Evolutionary conservation across 1,140 invertebrate genomes (phyloP).

Genomic region (Bicyclus anynana): DNA sequence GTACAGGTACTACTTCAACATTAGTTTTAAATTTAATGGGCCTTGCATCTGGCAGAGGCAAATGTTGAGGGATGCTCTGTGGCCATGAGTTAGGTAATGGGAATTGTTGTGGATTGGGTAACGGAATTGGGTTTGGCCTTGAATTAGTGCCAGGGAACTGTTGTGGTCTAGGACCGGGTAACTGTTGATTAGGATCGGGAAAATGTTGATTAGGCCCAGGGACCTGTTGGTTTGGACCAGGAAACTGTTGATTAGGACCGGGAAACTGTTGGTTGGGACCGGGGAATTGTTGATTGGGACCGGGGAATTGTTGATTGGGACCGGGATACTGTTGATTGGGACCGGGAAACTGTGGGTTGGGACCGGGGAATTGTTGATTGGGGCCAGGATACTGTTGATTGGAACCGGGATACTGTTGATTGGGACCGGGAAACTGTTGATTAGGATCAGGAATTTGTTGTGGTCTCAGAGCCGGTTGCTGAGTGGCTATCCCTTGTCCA

Average conservation of each 20-base stretch:
- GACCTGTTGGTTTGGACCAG: too few species aligned
- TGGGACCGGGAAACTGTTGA: background rate
- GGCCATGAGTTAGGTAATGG: background rate
- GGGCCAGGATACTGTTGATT: background rate
- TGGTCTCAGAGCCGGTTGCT: slow-evolving; percentile 14
- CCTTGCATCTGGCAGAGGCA: background rate
- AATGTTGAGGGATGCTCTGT: slow-evolving; percentile 28
- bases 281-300: too few species aligned
- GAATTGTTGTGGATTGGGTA: background rate
- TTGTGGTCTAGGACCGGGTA: slow-evolving; percentile 18
- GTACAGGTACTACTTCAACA: slow-evolving; percentile 61
- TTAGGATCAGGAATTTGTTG: slow-evolving; percentile 8
- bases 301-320: too few species aligned
- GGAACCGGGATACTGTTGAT: background rate
- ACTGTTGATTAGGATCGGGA: slow-evolving; percentile 23
- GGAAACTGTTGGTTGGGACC: too few species aligned
- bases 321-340: too few species aligned
- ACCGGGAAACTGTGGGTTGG: background rate
- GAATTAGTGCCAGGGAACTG: background rate
- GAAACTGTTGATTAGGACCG: too few species aligned
- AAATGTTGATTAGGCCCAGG: background rate
- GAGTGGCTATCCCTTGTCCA: slow-evolving; percentile 21
- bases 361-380: background rate
- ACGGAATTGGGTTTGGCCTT: background rate
- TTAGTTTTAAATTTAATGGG: slow-evolving; percentile 52